phyloP scores from a whole-genome alignment of 2,888 invertebrate genomes.

The Platerodrilus igneus region DNA sequence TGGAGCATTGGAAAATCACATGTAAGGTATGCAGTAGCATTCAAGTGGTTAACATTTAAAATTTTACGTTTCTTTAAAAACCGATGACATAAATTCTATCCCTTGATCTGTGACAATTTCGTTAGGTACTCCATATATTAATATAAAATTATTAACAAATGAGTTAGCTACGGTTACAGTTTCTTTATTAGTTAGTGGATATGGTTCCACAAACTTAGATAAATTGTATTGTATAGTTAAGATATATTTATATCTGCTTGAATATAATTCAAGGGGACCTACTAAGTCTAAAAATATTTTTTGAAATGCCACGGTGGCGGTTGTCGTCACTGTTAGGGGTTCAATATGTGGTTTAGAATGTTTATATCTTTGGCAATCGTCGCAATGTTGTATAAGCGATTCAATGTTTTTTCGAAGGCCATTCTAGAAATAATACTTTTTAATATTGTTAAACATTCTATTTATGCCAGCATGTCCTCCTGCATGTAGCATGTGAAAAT shows the following conservation, averaged over 20 bases:
- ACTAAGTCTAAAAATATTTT: constrained; percentile 23
- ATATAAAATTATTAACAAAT: constrained; percentile 24
- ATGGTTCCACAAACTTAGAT: constrained; percentile 9
- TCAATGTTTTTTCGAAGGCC: constrained; percentile 20
- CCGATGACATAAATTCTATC: constrained; percentile 14
- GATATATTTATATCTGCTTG: constrained; percentile 15
- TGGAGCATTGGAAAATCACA: too few relatives aligned
- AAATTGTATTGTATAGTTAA: constrained; percentile 21
- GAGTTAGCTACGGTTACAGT: constrained; percentile 8
- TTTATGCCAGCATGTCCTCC: constrained; percentile 26
- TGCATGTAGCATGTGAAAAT: constrained; percentile 28
- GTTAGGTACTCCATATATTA: constrained; percentile 21
- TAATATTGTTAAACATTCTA: constrained; percentile 3
- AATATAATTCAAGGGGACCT: constrained; percentile 10
- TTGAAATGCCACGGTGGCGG: constrained; percentile 21
- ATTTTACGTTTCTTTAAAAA: constrained; percentile 17
- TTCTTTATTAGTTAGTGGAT: not conserved
- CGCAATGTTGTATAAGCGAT: constrained; percentile 24
- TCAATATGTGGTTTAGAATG: constrained; percentile 16
- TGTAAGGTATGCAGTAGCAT: too few relatives aligned
- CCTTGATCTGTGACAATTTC: constrained; percentile 22
- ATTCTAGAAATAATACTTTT: constrained; percentile 1
- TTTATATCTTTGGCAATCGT: constrained; percentile 25
- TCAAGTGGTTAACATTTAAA: constrained; percentile 19
- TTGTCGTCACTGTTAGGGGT: constrained; percentile 21